Percentiles rank a stretch among this genome's conserved stretches.
Evolutionary conservation across 53 echinoderm and acorn worm species (phyloP).

Genomic region (Holothuria leucospilota): DNA sequence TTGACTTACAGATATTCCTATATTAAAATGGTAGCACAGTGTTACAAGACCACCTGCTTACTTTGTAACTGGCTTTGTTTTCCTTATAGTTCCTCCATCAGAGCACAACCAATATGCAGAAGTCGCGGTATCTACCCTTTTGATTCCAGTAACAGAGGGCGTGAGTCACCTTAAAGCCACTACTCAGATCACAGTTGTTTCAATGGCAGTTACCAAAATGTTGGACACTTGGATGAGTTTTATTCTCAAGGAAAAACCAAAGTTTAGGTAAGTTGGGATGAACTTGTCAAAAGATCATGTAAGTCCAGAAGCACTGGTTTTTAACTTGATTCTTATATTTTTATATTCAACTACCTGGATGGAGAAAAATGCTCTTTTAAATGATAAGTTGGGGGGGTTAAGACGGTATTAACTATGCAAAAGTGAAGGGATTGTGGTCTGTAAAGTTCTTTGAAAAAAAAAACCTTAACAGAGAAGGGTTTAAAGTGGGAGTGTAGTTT

Average conservation of each 20-base stretch:
- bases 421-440: too few species aligned
- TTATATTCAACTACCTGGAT: too few species aligned
- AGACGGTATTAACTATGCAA: too few species aligned
- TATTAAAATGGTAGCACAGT: too few species aligned
- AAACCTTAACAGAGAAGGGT: too few species aligned
- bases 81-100: conserved; percentile 76
- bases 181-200: conserved; percentile 92
- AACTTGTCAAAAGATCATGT: not conserved
- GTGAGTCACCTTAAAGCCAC: conserved; percentile 83
- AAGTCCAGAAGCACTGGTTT: not conserved
- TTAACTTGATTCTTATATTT: too few species aligned
- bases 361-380: too few species aligned
- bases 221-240: conserved; percentile 93
- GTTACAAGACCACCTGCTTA: too few species aligned
- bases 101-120: conserved; percentile 89
- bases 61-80: not conserved
- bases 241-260: conserved; percentile 93
- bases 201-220: conserved; percentile 88
- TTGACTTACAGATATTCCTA: too few species aligned
- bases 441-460: too few species aligned
- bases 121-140: conserved; percentile 75
- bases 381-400: too few species aligned
- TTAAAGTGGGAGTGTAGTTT: too few species aligned
- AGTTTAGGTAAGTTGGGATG: conserved; percentile 78
- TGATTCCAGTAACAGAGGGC: conserved; percentile 87